phyloP scores from a whole-genome alignment of 1,140 invertebrate species.

The Drosophila truncata region DNA sequence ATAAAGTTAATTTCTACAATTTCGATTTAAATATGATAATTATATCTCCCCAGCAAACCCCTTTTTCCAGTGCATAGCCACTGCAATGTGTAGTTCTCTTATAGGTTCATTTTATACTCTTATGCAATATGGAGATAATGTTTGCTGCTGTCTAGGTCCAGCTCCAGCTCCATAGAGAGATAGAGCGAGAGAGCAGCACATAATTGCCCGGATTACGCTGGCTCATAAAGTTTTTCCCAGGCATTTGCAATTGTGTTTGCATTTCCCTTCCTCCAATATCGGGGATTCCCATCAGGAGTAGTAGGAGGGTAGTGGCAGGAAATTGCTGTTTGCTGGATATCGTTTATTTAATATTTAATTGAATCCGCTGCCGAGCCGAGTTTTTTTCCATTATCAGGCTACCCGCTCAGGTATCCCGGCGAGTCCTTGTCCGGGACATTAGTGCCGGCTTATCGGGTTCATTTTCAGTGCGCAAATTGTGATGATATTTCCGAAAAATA shows the following conservation, averaged over 20 bases:
- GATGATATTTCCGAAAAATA: slow-evolving; percentile 29
- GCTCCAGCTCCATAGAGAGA: background rate
- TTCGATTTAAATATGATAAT: background rate
- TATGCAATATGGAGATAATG: slow-evolving; percentile 78
- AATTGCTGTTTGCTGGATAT: slow-evolving; percentile 77
- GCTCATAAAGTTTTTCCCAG: slow-evolving; percentile 66
- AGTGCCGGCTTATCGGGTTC: slow-evolving; percentile 56
- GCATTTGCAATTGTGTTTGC: slow-evolving; percentile 66
- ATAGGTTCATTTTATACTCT: slow-evolving; percentile 70
- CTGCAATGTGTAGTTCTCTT: slow-evolving; percentile 51
- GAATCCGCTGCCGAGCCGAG: slow-evolving; percentile 60
- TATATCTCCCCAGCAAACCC: too few relatives aligned
- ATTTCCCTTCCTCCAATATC: slow-evolving; percentile 52
- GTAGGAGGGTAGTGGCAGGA: slow-evolving; percentile 7
- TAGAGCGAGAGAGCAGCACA: slow-evolving; percentile 35
- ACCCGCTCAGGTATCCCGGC: slow-evolving; percentile 5
- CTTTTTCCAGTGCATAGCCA: slow-evolving; percentile 10
- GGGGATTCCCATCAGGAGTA: background rate
- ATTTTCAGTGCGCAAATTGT: slow-evolving; percentile 36
- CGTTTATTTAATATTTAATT: slow-evolving; percentile 83
- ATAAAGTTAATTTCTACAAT: background rate
- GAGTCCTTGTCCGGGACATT: slow-evolving; percentile 22
- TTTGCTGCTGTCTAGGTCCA: slow-evolving; percentile 44
- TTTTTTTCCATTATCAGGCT: slow-evolving; percentile 50
- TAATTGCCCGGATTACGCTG: slow-evolving; percentile 75